phyloP scores from a whole-genome alignment of 2,797 vertebrate species.

The Sebastes diploproa region DNA sequence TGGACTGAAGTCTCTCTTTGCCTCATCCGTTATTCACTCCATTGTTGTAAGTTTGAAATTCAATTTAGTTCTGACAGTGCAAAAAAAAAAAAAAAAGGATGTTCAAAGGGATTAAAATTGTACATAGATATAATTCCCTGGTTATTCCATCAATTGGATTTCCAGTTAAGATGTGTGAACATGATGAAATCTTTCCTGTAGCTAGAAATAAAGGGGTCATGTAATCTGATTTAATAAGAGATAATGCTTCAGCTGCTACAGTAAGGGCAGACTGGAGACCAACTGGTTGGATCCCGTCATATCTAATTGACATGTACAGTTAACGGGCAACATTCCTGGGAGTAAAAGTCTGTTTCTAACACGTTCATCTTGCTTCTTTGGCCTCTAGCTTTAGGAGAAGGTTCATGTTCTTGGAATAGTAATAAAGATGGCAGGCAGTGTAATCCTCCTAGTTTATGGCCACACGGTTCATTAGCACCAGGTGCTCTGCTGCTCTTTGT shows the following conservation, averaged over 20 bases:
- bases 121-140: background rate
- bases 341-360: conserved; percentile 21
- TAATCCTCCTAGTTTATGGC: conserved; percentile 35
- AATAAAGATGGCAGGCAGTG: conserved; percentile 8
- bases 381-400: conserved; percentile 16
- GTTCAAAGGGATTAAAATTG: background rate
- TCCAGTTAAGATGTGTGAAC: conserved; percentile 2
- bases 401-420: conserved; percentile 31
- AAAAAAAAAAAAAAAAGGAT: background rate
- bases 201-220: conserved; percentile 14
- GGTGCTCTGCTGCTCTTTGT: conserved; percentile 23
- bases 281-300: conserved; percentile 23
- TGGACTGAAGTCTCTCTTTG: conserved; percentile 79
- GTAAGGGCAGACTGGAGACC: conserved; percentile 18
- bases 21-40: conserved; percentile 73
- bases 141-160: background rate
- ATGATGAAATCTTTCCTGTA: conserved; percentile 26
- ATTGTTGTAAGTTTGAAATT: conserved; percentile 84
- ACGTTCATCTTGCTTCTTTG: background rate
- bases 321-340: conserved; percentile 13
- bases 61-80: background rate
- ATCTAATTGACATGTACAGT: conserved; percentile 33
- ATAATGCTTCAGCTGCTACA: conserved; percentile 15
- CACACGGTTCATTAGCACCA: conserved; percentile 20
- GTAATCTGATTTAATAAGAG: conserved; percentile 34